Conservation (phyloP, 2,888 invertebrate genomes). For the Chloromyia formosa region DNA sequence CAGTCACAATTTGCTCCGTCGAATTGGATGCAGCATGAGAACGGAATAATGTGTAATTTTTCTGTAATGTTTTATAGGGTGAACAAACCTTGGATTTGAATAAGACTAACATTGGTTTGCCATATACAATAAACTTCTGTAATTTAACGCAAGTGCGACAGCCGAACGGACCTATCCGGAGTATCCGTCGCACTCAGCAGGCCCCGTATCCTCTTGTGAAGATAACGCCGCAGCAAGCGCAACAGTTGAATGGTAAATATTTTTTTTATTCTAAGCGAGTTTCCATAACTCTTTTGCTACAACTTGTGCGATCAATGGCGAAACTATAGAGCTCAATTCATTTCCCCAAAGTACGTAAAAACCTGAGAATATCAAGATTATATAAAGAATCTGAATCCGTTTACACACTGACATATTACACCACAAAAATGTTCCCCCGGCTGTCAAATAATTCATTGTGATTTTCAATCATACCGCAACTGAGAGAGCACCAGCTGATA, state of each 20-base stretch:
- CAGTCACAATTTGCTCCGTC: not conserved
- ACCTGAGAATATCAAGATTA: no score
- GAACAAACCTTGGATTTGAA: slow-evolving; percentile 77
- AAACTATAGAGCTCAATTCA: no score
- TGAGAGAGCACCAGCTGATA: no score
- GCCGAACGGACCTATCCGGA: slow-evolving; percentile 75
- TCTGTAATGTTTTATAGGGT: slow-evolving; percentile 64
- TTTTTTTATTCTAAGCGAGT: no score
- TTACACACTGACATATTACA: no score
- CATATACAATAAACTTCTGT: slow-evolving; percentile 79
- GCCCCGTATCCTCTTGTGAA: slow-evolving; percentile 85
- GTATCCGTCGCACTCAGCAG: slow-evolving; percentile 78
- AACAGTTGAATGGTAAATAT: slow-evolving; percentile 58
- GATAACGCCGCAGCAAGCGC: slow-evolving; percentile 65
- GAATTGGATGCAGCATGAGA: not conserved
- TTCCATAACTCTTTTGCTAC: no score
- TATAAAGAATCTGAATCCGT: no score
- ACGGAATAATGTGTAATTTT: not conserved
- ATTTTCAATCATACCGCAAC: no score
- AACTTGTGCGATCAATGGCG: no score
- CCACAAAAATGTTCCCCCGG: no score
- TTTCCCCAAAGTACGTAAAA: no score
- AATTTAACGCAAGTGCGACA: slow-evolving; percentile 79
- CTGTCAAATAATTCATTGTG: no score
- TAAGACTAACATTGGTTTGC: slow-evolving; percentile 73